Evolutionary conservation across 2,113 vertebrate species (phyloP).

Genomic region (Lampris megalopsis): DNA sequence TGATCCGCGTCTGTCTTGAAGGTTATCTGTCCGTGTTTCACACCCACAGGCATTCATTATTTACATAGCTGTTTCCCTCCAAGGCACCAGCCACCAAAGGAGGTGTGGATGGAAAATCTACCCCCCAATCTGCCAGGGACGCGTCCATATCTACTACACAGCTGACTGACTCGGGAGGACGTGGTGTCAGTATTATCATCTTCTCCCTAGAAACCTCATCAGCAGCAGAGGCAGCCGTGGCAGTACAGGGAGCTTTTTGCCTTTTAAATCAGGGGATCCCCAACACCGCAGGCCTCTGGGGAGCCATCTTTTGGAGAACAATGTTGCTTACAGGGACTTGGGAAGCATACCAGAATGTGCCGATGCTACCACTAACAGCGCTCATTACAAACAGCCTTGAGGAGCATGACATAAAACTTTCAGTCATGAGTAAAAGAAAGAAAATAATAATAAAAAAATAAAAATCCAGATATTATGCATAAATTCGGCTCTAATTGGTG

Average conservation of each 20-base stretch:
- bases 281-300: slow-evolving; percentile 38
- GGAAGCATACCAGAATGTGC: slow-evolving; percentile 57
- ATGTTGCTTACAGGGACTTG: slow-evolving; percentile 25
- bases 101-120: slow-evolving; percentile 79
- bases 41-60: slow-evolving; percentile 80
- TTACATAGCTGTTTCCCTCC: slow-evolving; percentile 77
- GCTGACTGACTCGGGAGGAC: slow-evolving; percentile 77
- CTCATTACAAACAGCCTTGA: slow-evolving; percentile 51
- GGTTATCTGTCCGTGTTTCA: slow-evolving; percentile 83
- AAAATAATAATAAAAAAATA: slow-evolving; percentile 1
- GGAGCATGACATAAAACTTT: slow-evolving; percentile 28
- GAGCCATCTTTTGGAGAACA: slow-evolving; percentile 43
- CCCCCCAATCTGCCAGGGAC: slow-evolving; percentile 77
- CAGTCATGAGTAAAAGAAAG: slow-evolving; percentile 10
- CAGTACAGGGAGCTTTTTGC: slow-evolving; percentile 56
- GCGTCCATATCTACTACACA: slow-evolving; percentile 79
- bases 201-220: slow-evolving; percentile 75
- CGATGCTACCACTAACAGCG: slow-evolving; percentile 45
- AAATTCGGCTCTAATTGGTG: slow-evolving; percentile 23
- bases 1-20: slow-evolving; percentile 82
- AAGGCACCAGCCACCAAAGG: slow-evolving; percentile 71
- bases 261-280: slow-evolving; percentile 75
- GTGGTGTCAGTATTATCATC: slow-evolving; percentile 78
- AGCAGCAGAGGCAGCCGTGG: slow-evolving; percentile 62
- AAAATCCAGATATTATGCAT: slow-evolving; percentile 28